Conservation (phyloP, 2,888 invertebrate species). For the Pristionchus entomophagus region DNA sequence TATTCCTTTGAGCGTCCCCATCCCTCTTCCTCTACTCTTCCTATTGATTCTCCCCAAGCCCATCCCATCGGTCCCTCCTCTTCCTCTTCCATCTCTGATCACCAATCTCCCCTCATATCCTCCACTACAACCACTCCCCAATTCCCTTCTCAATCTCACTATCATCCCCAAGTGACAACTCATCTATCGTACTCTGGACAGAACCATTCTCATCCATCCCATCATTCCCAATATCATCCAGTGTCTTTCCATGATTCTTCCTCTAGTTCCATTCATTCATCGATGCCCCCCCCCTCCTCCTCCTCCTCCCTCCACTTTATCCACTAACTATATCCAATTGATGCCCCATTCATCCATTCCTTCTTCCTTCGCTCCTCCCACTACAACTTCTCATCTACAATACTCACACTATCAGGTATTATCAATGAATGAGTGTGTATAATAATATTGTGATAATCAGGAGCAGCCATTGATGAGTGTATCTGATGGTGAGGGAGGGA, state of each 20-base stretch:
- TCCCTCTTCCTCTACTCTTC: neutral
- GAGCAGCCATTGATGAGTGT: neutral
- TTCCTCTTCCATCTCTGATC: neutral
- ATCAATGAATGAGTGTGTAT: neutral
- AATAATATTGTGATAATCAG: neutral
- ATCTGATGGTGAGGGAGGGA: neutral
- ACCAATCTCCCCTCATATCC: neutral
- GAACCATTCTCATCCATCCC: neutral
- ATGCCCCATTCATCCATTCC: neutral
- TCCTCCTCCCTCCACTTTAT: neutral
- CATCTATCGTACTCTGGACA: neutral
- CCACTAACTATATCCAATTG: neutral
- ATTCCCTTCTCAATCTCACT: constrained; percentile 2
- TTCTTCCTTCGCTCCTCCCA: neutral
- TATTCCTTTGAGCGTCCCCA: neutral
- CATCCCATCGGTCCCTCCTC: too few relatives aligned
- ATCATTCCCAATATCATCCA: neutral
- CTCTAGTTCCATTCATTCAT: neutral
- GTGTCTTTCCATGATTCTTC: neutral
- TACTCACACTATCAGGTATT: constrained; percentile 5
- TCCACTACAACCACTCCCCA: neutral
- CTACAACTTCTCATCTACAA: neutral
- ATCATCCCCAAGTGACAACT: constrained; percentile 13
- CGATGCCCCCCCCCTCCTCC: constrained; percentile 6
- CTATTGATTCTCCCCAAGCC: neutral